Percentiles rank a stretch among this genome's conserved stretches.
phyloP scores from a whole-genome alignment of 2,113 vertebrate species.

The Cariama cristata region DNA sequence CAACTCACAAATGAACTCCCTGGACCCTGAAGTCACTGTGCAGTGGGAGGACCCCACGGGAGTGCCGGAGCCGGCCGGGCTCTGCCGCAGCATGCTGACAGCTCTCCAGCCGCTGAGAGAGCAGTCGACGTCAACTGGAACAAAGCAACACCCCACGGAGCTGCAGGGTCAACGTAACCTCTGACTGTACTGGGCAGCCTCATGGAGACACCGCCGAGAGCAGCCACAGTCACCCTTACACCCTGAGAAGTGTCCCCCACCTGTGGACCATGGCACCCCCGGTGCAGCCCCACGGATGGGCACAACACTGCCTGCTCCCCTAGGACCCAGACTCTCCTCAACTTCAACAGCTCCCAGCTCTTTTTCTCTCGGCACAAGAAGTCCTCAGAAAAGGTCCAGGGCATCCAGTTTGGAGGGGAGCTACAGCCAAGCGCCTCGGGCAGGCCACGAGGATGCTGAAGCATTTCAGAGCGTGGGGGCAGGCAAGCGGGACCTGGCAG shows the following conservation, averaged over 20 bases:
- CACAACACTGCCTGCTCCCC: background rate
- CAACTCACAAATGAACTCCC: background rate
- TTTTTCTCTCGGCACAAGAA: background rate
- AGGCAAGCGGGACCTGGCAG: constrained; percentile 42
- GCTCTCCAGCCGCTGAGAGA: background rate
- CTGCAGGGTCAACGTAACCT: fast-evolving
- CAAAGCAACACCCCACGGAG: background rate
- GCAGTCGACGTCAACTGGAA: background rate
- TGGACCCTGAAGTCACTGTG: fast-evolving
- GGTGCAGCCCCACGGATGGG: background rate
- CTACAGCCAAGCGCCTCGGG: background rate
- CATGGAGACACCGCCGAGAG: fast-evolving
- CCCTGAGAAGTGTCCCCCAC: background rate
- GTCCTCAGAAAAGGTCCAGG: background rate
- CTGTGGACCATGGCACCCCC: background rate
- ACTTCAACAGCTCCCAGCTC: background rate
- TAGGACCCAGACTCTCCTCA: background rate
- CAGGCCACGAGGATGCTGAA: background rate
- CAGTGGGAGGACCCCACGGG: fast-evolving
- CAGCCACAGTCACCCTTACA: background rate
- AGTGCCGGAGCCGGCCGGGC: background rate
- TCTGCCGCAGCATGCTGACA: fast-evolving
- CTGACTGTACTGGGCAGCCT: background rate
- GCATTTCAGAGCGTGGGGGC: background rate
- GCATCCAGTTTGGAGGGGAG: background rate